These are phyloP conservation scores for Cyclura pinguis DNA, from an alignment of 2,797 vertebrate species.

Conservation along the genomic window DNA sequence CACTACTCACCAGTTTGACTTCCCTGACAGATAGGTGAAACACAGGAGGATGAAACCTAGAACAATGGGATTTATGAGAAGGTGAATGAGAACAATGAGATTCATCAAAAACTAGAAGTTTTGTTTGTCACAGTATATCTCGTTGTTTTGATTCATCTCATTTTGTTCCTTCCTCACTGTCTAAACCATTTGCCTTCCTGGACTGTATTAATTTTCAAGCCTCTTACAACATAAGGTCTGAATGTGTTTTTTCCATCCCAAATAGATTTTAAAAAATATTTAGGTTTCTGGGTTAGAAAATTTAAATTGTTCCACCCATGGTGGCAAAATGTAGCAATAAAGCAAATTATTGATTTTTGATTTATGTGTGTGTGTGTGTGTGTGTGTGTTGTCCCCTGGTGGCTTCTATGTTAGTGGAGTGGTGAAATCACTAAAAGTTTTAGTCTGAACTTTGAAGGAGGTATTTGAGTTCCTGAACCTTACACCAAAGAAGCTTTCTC, in stretches of 20 bases:
- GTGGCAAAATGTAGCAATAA: background rate
- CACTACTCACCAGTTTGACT: background rate
- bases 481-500: background rate
- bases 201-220: background rate
- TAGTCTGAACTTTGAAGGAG: no score
- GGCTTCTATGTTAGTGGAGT: no score
- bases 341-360: background rate
- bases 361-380: no score
- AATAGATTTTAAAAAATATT: background rate
- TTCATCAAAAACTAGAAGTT: background rate
- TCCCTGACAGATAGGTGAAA: background rate
- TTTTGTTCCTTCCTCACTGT: background rate
- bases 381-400: background rate
- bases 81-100: background rate
- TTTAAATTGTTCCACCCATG: background rate
- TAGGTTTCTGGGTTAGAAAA: background rate
- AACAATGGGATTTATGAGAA: background rate
- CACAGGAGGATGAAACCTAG: background rate
- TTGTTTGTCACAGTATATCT: background rate
- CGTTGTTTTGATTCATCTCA: background rate
- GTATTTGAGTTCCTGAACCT: no score
- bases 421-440: no score
- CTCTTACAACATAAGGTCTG: no score
- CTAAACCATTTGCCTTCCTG: background rate
- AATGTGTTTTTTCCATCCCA: background rate